A percentile compares a stretch with the other conserved stretches of the same genome.
phyloP scores from a whole-genome alignment of 2,888 invertebrate species.

The Drosophila barbarae region DNA sequence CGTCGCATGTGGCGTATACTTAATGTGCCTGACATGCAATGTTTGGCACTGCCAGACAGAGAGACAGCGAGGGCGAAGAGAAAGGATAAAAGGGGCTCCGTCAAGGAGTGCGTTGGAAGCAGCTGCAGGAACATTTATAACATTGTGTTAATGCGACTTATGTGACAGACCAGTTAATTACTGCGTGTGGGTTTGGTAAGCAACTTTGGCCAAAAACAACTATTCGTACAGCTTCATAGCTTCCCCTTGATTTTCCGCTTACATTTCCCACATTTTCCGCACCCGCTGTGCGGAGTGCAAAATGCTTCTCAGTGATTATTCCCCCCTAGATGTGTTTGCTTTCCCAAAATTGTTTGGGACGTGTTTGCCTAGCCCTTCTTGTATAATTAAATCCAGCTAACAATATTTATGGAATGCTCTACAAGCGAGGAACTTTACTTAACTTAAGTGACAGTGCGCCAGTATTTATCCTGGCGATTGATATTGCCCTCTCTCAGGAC shows the following conservation, averaged over 20 bases:
- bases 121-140: conserved; percentile 58
- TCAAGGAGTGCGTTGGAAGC: conserved; percentile 12
- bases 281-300: conserved; percentile 49
- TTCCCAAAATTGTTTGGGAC: conserved; percentile 56
- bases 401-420: conserved; percentile 56
- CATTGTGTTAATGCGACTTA: conserved; percentile 75
- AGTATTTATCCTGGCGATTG: conserved; percentile 20
- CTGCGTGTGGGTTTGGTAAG: conserved; percentile 51
- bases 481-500: conserved; percentile 6
- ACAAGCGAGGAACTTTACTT: conserved; percentile 22
- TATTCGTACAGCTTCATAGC: conserved; percentile 1
- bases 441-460: conserved; percentile 8
- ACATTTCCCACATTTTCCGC: conserved; percentile 16
- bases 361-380: conserved; percentile 31
- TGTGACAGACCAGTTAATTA: conserved; percentile 75
- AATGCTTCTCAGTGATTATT: conserved; percentile 61
- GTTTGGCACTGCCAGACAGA: conserved; percentile 21
- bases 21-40: conserved; percentile 60
- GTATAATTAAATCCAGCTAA: conserved; percentile 64
- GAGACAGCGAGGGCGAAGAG: background rate
- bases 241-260: conserved; percentile 17
- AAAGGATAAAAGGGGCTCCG: background rate
- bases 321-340: conserved; percentile 53
- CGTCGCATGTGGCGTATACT: conserved; percentile 65
- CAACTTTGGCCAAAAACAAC: conserved; percentile 29